Percentiles rank a stretch among this genome's conserved stretches.
These are phyloP conservation scores for Chelonus insularis DNA, from an alignment of 1,140 invertebrate species.

Conservation along the genomic window DNA sequence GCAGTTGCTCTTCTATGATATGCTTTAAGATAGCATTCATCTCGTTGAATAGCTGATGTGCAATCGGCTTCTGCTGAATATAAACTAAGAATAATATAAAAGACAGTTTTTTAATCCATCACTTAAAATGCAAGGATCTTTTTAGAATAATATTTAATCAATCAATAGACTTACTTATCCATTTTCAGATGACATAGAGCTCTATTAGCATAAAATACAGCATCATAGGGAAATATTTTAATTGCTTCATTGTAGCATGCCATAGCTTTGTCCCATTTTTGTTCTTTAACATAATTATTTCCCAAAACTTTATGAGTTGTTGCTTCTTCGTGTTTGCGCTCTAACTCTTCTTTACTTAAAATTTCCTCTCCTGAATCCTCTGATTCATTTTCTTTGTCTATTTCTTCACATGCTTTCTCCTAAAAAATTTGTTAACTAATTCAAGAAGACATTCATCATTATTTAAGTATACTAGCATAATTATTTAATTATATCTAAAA, in stretches of 20 bases:
- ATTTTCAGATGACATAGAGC: slow-evolving; percentile 85
- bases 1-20: slow-evolving; percentile 75
- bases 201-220: slow-evolving; percentile 84
- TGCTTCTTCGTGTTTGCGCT: slow-evolving; percentile 55
- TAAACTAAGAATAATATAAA: slow-evolving; percentile 67
- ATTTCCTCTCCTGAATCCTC: slow-evolving; percentile 62
- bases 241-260: slow-evolving; percentile 80
- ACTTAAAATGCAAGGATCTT: background rate
- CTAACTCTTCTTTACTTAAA: slow-evolving; percentile 65
- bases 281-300: slow-evolving; percentile 78
- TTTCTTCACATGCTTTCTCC: slow-evolving; percentile 72
- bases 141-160: background rate
- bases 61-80: slow-evolving; percentile 78
- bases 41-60: slow-evolving; percentile 69
- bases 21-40: slow-evolving; percentile 79
- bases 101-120: too few relatives aligned
- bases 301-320: slow-evolving; percentile 67
- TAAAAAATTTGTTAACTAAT: slow-evolving; percentile 45
- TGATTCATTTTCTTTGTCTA: slow-evolving; percentile 64
- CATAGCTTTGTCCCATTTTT: slow-evolving; percentile 80
- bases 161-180: slow-evolving; percentile 72
- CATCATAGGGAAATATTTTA: slow-evolving; percentile 73
- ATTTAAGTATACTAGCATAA: background rate
- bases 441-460: too few relatives aligned
- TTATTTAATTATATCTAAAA: slow-evolving; percentile 15